Evolutionary conservation across 2,888 invertebrate species (phyloP), one percentile per base, ranked within the genome.

Genomic region (Brenthis daphne): DNA sequence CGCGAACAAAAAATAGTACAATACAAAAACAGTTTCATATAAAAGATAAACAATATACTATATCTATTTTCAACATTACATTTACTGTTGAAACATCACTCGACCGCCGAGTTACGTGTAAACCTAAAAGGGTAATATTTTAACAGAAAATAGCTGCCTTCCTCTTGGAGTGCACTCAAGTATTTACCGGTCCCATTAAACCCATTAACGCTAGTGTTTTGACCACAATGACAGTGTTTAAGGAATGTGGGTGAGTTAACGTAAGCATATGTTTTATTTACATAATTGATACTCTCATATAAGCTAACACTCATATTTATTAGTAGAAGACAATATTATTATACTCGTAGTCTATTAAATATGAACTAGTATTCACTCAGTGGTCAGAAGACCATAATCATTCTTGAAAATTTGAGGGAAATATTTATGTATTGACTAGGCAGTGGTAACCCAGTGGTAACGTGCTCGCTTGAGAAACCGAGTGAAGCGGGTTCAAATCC

Each of bases 111-210:
- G 81, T 82, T 80, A 84, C 83, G 82, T 85, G 83, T 86, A 85
- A 85, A 85, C 85, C 86, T 89, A 83, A 89, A 89, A 89, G 89
- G 89, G 88, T 88, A 86, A 89, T 89, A 88, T 88, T 89, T 89
- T 88, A 87, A 85, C 81, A 82, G 84, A 78, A 85, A 87, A 87
- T 85, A 85, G 85, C 86, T 78, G 78, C 76, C 77, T 43, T 77
- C 76, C 74, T 71, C 72, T 77, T 74, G 77, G 79, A 86, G 86
- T 86, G 87, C 87, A 87, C 88, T 88, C 83, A 81, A 86, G 83
- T 85, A 83, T 87, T 87, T 85, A 85, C 85, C 81, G 80, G 77
- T 72, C 71, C 84, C 85, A 87, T 87, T 88, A 88, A 84, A 82
- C 80, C 85, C 87, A 86, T 86, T 87, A 87, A 80, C 82, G 76